Evolutionary conservation across 2,888 invertebrate genomes (phyloP), one percentile per base, ranked within the genome.

Genomic region (Chironomus riparius): DNA sequence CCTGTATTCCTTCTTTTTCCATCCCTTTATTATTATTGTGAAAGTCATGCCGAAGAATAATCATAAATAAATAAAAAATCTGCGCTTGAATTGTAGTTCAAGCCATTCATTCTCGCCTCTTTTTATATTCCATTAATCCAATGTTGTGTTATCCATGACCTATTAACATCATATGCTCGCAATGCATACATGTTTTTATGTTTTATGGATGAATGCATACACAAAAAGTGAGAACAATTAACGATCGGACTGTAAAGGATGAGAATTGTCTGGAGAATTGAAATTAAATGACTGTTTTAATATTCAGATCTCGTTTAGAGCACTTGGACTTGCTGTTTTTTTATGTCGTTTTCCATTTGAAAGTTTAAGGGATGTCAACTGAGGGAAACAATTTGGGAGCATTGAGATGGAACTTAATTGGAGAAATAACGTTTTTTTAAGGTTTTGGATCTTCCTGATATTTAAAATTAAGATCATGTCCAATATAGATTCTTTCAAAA

Each of bases 31-130:
- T 47, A 24, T 28, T 24, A 18, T 48, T 72, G 72, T 47, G 68
- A 74, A 74, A 74, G 74, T 74, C 74, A 74, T 74, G 74, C 65
- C 21, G 21, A 68, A 48, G 74, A 68, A 74, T 38, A 38, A 38
- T 38, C 38, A 38, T 38, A 38, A 38, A 38, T 38, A 38, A 38
- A 38, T 38, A 38, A 38, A 38, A 38, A 38, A 38, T 38, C 38
- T 38, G 38, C 38, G 38, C 38, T 10, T 38, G 38, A 38, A 38
- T 38, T 38, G 38, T 38, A 38, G 38, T 38, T 38, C 38, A 38
- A 38, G 38, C 38, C 38, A 38, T 38, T 38, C 38, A 38, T 38
- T 38, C 10, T 38, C 38, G 38, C 7, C 38, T 38, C 10, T 38
- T 38, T 38, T 38, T 38, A 38, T 38, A 38, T 38, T 38, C 38